Evolutionary conservation across 1,140 invertebrate genomes (phyloP).

Genomic region (Plutomurus gul): DNA sequence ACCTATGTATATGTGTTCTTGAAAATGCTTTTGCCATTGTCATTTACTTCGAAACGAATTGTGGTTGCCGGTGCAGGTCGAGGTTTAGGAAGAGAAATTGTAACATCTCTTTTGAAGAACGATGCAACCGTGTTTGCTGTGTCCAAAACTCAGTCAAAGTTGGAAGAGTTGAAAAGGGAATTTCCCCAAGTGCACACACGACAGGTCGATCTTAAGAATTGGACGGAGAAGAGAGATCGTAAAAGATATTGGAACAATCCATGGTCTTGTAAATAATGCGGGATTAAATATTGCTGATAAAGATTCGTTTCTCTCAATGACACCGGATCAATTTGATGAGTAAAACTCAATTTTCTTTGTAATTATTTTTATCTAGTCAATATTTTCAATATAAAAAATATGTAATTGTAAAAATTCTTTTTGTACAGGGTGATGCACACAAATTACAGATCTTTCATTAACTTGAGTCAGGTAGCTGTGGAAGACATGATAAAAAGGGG

Average conservation of each 20-base stretch:
- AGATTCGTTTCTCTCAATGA: not conserved
- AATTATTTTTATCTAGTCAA: not conserved
- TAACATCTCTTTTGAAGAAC: constrained; percentile 15
- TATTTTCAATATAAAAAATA: not conserved
- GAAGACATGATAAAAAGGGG: constrained; percentile 33
- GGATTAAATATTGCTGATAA: not conserved
- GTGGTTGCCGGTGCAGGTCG: constrained; percentile 21
- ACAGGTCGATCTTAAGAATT: constrained; percentile 9
- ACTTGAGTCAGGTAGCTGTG: constrained; percentile 31
- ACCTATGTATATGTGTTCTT: not conserved
- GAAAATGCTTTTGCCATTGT: not conserved
- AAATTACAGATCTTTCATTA: constrained; percentile 32
- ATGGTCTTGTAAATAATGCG: constrained; percentile 45
- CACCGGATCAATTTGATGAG: constrained; percentile 54
- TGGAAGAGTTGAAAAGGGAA: constrained; percentile 37
- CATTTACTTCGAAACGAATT: constrained; percentile 18
- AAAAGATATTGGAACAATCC: not conserved
- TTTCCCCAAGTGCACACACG: constrained; percentile 18
- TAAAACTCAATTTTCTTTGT: not conserved
- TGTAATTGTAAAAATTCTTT: not conserved
- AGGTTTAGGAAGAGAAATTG: constrained; percentile 35
- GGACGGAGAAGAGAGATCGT: constrained; percentile 27
- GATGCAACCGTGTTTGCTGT: constrained; percentile 33
- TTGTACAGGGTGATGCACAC: constrained; percentile 29
- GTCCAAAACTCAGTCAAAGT: constrained; percentile 3